These are phyloP conservation scores for Eristalis pertinax DNA, from an alignment of 2,888 invertebrate genomes.

Conservation along the genomic window DNA sequence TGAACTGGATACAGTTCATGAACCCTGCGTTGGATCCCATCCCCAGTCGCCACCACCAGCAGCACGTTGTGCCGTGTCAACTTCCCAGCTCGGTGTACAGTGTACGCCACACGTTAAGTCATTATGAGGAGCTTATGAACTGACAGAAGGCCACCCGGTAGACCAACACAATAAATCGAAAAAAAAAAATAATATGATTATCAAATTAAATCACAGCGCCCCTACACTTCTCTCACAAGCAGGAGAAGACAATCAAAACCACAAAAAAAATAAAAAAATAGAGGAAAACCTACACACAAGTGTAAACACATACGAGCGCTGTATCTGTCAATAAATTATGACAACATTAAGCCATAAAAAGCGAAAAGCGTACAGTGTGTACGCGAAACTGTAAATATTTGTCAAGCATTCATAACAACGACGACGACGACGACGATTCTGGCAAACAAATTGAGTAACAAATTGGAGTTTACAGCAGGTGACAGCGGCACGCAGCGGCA, in stretches of 20 bases:
- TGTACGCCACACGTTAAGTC: not conserved
- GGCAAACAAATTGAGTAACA: conserved; percentile 62
- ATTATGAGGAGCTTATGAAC: conserved; percentile 35
- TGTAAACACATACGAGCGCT: not conserved
- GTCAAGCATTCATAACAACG: conserved; percentile 49
- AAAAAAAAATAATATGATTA: conserved; percentile 15
- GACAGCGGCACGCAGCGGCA: not conserved
- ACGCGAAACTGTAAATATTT: conserved; percentile 48
- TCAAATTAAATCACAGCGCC: conserved; percentile 50
- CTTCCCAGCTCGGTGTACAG: not conserved
- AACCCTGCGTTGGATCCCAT: conserved; percentile 44
- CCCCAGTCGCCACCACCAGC: not conserved
- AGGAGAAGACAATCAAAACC: not conserved
- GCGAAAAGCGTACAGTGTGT: conserved; percentile 3
- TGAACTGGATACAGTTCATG: conserved; percentile 49
- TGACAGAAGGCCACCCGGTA: conserved; percentile 60
- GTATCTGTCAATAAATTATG: conserved; percentile 42
- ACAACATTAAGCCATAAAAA: conserved; percentile 39
- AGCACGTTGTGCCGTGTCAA: not conserved
- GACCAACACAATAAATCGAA: conserved; percentile 41
- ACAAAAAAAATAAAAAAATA: not conserved
- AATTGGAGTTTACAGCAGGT: conserved; percentile 26
- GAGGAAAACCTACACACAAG: conserved; percentile 4
- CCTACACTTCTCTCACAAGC: conserved; percentile 14
- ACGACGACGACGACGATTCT: conserved; percentile 36